Conservation (phyloP, 2,797 vertebrate species). For the Basileuterus tristriatus region DNA sequence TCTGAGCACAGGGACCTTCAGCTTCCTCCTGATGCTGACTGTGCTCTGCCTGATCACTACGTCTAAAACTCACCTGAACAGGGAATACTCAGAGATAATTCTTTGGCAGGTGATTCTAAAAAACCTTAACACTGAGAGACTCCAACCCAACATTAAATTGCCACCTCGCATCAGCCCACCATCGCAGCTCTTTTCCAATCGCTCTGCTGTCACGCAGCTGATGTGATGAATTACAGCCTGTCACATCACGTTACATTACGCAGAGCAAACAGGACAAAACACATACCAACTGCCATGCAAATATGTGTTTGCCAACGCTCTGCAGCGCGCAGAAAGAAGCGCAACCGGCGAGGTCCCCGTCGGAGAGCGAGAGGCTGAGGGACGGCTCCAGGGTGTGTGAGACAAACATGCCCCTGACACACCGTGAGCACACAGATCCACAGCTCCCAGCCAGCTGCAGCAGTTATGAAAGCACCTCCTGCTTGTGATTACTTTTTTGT, state of each 20-base stretch:
- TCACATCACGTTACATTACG: slow-evolving; percentile 67
- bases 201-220: slow-evolving; percentile 40
- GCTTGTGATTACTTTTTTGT: background rate
- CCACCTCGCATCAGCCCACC: slow-evolving; percentile 3
- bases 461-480: background rate
- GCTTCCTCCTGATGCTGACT: background rate
- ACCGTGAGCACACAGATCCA: background rate
- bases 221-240: slow-evolving; percentile 66
- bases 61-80: background rate
- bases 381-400: slow-evolving; percentile 17
- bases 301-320: slow-evolving; percentile 61
- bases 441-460: background rate
- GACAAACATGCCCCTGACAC: slow-evolving; percentile 1
- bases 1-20: background rate
- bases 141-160: background rate
- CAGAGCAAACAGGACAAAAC: slow-evolving; percentile 72
- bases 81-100: background rate
- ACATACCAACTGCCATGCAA: slow-evolving; percentile 73
- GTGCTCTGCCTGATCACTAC: background rate
- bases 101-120: background rate
- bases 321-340: slow-evolving; percentile 18
- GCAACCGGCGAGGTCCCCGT: background rate
- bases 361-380: background rate
- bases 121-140: background rate
- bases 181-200: slow-evolving; percentile 8